Percentiles rank a stretch among this genome's conserved stretches.
Conservation (phyloP, 2,113 vertebrate species). For the Cynoglossus semilaevis region DNA sequence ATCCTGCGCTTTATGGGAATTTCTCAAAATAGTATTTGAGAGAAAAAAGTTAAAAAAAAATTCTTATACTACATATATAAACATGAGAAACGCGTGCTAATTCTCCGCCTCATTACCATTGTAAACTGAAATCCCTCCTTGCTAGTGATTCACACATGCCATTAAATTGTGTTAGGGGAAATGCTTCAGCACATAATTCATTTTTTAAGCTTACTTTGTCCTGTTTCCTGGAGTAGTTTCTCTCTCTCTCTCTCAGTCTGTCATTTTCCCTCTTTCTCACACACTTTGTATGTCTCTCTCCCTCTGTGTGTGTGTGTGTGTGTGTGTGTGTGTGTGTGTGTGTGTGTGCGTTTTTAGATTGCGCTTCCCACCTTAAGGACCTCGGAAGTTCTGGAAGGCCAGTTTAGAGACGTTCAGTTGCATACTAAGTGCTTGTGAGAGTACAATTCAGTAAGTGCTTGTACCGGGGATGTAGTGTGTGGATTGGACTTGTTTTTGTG, state of each 20-base stretch:
- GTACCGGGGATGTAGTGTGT: constrained; percentile 25
- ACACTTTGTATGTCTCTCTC: no score
- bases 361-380: constrained; percentile 14
- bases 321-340: neutral
- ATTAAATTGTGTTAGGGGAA: constrained; percentile 12
- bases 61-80: neutral
- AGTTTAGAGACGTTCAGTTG: constrained; percentile 25
- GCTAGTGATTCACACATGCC: constrained; percentile 1
- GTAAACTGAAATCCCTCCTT: constrained; percentile 4
- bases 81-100: neutral
- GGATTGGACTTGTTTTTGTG: constrained; percentile 8
- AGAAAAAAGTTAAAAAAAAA: neutral
- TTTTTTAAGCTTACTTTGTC: constrained; percentile 8
- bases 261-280: no score
- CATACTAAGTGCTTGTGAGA: constrained; percentile 53
- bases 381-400: constrained; percentile 7
- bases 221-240: neutral
- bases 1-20: no score
- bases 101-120: constrained; percentile 10
- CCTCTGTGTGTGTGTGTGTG: neutral
- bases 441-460: constrained; percentile 44
- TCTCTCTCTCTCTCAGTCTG: no score
- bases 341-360: constrained; percentile 8
- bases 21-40: no score
- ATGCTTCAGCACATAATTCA: constrained; percentile 1